These are phyloP conservation scores for Heliconius himera DNA, from an alignment of 1,140 invertebrate genomes.

Conservation along the genomic window DNA sequence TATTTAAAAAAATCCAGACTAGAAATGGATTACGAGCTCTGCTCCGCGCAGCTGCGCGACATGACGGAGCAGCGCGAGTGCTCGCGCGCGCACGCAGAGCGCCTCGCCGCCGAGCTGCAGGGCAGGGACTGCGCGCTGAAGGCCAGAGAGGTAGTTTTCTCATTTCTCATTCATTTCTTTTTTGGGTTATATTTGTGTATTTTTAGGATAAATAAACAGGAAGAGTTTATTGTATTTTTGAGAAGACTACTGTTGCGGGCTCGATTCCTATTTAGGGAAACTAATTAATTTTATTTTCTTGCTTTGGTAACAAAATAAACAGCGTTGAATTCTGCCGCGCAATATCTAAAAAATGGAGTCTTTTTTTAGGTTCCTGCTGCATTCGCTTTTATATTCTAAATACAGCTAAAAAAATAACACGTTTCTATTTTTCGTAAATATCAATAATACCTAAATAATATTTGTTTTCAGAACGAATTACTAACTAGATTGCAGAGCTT, in stretches of 20 bases:
- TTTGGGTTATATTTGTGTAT: not conserved
- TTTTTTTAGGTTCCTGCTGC: no score
- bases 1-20: slow-evolving; percentile 47
- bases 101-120: slow-evolving; percentile 73
- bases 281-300: no score
- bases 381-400: no score
- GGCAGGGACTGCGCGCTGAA: slow-evolving; percentile 82
- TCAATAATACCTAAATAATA: not conserved
- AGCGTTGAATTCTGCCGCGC: no score
- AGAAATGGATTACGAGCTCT: slow-evolving; percentile 80
- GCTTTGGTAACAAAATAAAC: no score
- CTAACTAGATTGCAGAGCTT: slow-evolving; percentile 83
- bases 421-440: not conserved
- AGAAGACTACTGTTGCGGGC: no score
- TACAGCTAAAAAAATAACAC: no score
- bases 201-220: not conserved
- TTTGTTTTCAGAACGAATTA: slow-evolving; percentile 81
- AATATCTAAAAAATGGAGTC: no score
- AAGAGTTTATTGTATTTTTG: no score
- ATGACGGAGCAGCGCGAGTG: slow-evolving; percentile 82
- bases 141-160: slow-evolving; percentile 61
- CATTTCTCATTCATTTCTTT: no score
- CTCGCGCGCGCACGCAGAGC: slow-evolving; percentile 78
- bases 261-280: no score
- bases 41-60: slow-evolving; percentile 78